phyloP scores from a whole-genome alignment of 2,113 vertebrate species.

The Podarcis cretensis region DNA sequence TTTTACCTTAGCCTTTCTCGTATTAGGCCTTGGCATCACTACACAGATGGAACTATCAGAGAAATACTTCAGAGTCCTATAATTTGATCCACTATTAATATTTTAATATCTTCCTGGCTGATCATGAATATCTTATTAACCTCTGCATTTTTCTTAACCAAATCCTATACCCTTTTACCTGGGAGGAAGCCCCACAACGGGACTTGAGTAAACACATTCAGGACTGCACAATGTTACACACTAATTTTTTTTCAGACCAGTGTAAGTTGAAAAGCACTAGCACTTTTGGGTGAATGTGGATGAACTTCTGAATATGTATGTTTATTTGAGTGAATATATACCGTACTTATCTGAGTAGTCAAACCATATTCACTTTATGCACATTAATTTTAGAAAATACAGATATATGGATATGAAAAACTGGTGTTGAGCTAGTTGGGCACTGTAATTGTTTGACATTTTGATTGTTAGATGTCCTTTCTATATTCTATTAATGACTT shows the following conservation, averaged over 20 bases:
- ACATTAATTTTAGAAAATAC: background rate
- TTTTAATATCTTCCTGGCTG: conserved; percentile 1
- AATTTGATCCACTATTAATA: conserved; percentile 10
- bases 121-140: background rate
- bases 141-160: background rate
- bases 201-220: too few relatives aligned
- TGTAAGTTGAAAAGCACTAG: background rate
- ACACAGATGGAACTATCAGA: background rate
- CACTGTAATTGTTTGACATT: background rate
- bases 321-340: background rate
- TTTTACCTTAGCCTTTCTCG: background rate
- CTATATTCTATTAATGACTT: background rate
- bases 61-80: background rate
- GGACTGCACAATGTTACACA: too few relatives aligned
- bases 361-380: background rate
- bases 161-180: too few relatives aligned
- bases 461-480: background rate
- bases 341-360: background rate
- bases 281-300: background rate
- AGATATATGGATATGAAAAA: background rate
- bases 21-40: background rate
- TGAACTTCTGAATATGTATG: background rate
- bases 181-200: too few relatives aligned
- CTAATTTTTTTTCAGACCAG: background rate
- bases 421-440: background rate